Base-by-base conservation (phyloP, 2,797 vertebrate genomes). In the Bothrops alternatus region DNA sequence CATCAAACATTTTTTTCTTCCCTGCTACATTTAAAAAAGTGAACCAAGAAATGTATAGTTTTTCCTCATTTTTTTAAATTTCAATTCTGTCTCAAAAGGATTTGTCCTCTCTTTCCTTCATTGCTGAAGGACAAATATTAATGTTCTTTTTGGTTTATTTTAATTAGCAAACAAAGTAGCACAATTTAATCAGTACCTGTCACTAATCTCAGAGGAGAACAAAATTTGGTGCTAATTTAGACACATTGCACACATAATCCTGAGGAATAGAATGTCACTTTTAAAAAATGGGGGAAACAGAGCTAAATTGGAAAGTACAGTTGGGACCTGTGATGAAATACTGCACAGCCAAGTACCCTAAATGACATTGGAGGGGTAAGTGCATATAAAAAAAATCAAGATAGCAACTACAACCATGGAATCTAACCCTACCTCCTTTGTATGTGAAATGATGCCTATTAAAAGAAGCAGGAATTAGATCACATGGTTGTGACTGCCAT, bases 121-220 rank as follows among this genome's bases (percentile, higher is more conserved):
- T 18, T 0, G 90, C 95, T 95, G 94, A 96, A 96, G 95, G 95
- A 95, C 95, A 94, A 95, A 93, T 93, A 94, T 91, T 87, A 92
- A 95, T 58, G 91, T 90, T 94, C 95, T 94, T 95, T 95, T 93
- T 94, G 93, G 55, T 90, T 95, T 91, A 93, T 93, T 94, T 93
- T 96, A 95, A 97, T 97, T 96, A 96, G 92, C 95, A 90, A 91
- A 90, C 3, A 90, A 69, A 14, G 90, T 87, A 94, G 95, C 91
- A n/a, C 56, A 96, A 95, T 86, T 16, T 93, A 90, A 94, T 93
- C 12, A 90, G 89, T 95, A 90, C 93, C 93, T 89, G 91, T 32
- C 88, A 53, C 93, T 94, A 91, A 94, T 92, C 91, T 4, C 60
- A 1, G 60, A 94, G 95, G 94, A 93, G 91, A 91, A 61, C 28